These are phyloP conservation scores for Zosterops borbonicus DNA, from an alignment of 2,113 vertebrate genomes.

Conservation along the genomic window DNA sequence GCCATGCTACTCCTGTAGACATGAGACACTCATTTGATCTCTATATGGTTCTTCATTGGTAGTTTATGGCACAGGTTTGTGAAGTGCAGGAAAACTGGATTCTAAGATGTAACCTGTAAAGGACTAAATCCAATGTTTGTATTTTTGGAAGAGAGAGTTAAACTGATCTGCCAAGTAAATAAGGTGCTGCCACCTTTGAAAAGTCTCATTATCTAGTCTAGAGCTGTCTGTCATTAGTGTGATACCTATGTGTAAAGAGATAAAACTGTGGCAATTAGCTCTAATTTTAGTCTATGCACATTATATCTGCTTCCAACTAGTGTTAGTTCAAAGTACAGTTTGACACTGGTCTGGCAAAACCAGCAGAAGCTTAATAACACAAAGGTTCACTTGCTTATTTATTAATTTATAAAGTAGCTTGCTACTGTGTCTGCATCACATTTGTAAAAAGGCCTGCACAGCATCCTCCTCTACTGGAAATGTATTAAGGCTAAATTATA, in stretches of 20 bases:
- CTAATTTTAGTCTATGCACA: background rate
- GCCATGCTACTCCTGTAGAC: background rate
- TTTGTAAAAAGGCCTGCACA: background rate
- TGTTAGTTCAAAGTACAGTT: background rate
- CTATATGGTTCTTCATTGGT: fast-evolving
- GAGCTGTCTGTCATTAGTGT: background rate
- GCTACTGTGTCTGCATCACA: background rate
- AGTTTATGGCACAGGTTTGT: background rate
- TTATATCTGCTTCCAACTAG: background rate
- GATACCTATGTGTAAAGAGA: background rate
- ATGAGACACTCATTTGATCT: background rate
- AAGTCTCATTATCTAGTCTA: background rate
- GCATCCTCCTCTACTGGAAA: background rate
- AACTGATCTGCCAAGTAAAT: background rate
- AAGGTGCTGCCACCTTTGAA: background rate
- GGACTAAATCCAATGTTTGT: background rate
- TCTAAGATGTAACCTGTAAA: background rate
- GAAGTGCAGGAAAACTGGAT: background rate
- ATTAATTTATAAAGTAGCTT: background rate
- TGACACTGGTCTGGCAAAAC: background rate
- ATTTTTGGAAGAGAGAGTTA: background rate
- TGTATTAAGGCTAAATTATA: background rate
- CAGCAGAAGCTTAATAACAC: background rate
- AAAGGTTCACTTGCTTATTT: background rate
- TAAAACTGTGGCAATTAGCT: background rate